These are phyloP conservation scores for Lerista edwardsae DNA, from an alignment of 2,797 vertebrate species.

Conservation along the genomic window DNA sequence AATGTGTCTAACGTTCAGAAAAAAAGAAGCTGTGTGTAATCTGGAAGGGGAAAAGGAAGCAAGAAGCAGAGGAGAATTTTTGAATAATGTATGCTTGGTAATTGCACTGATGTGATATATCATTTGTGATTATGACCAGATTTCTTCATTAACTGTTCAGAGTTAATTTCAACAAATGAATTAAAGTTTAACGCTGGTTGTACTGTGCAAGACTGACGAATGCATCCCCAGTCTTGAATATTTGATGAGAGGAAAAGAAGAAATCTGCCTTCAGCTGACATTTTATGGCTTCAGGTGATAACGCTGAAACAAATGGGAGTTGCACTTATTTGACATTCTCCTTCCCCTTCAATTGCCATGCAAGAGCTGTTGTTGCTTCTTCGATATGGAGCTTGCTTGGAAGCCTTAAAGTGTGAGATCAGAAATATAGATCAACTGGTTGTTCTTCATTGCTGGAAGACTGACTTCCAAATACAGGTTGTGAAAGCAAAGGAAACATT, in stretches of 20 bases:
- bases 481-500: constrained; percentile 12
- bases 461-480: neutral
- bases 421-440: constrained; percentile 2
- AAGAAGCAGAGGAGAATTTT: constrained; percentile 43
- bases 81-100: constrained; percentile 46
- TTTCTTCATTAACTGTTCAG: constrained; percentile 62
- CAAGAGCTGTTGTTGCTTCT: constrained; percentile 32
- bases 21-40: neutral
- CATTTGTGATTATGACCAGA: constrained; percentile 50
- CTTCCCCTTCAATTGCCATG: constrained; percentile 22
- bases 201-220: constrained; percentile 48
- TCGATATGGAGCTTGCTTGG: neutral
- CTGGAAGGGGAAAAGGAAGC: neutral
- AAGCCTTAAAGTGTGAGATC: neutral
- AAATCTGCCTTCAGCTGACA: constrained; percentile 43
- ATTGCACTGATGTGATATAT: constrained; percentile 55
- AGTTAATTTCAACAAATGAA: constrained; percentile 66
- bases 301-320: constrained; percentile 44
- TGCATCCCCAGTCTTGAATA: constrained; percentile 42
- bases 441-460: neutral
- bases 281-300: constrained; percentile 53
- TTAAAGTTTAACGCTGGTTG: constrained; percentile 61
- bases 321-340: constrained; percentile 42
- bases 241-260: constrained; percentile 43
- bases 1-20: neutral